phyloP scores from a whole-genome alignment of 2,888 invertebrate genomes.

The Macrosiphum euphorbiae region DNA sequence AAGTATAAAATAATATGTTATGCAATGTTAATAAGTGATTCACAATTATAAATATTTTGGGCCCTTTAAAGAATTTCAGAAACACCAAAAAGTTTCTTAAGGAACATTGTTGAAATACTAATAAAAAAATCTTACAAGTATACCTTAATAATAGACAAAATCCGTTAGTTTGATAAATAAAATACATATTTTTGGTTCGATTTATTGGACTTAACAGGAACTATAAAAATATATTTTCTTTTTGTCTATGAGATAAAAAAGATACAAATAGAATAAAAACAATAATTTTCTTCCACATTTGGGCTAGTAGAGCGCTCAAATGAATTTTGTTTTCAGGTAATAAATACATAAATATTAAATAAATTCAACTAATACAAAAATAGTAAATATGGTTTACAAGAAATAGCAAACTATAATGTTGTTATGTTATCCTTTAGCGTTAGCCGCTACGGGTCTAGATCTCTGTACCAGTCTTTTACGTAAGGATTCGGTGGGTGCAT shows the following conservation, averaged over 20 bases:
- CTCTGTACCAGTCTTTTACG: constrained; percentile 71
- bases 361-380: constrained; percentile 27
- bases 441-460: constrained; percentile 55
- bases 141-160: constrained; percentile 29
- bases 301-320: background rate
- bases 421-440: constrained; percentile 51
- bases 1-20: background rate
- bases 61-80: constrained; percentile 32
- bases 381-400: constrained; percentile 9
- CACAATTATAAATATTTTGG: background rate
- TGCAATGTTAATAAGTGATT: constrained; percentile 42
- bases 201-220: constrained; percentile 52
- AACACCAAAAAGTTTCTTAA: constrained; percentile 34
- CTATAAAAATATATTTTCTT: constrained; percentile 47
- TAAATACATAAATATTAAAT: constrained; percentile 31
- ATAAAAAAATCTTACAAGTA: constrained; percentile 26
- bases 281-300: background rate
- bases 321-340: background rate
- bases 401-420: background rate
- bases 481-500: constrained; percentile 79
- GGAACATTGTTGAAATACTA: constrained; percentile 54
- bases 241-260: background rate
- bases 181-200: constrained; percentile 50
- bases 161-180: constrained; percentile 14
- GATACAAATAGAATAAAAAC: constrained; percentile 19